Percentiles rank a stretch among this genome's conserved stretches.
phyloP scores from a whole-genome alignment of 1,140 invertebrate genomes.

The Penaeus indicus region DNA sequence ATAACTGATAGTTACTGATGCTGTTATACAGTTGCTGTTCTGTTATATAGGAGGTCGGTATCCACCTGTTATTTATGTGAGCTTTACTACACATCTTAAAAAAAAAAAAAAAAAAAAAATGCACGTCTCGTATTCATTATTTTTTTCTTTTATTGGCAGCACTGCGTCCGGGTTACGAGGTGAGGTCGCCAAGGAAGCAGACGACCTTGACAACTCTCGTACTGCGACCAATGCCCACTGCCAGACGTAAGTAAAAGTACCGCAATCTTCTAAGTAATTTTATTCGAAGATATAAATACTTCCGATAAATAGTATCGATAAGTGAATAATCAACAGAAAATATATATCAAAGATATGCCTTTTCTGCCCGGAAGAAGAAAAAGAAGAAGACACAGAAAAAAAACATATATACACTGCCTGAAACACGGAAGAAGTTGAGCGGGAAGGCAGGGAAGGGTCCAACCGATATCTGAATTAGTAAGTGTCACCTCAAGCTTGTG shows the following conservation, averaged over 20 bases:
- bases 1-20: no score
- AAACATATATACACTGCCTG: background rate
- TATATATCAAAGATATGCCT: background rate
- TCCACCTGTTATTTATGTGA: no score
- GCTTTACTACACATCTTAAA: no score
- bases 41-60: no score
- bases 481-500: conserved; percentile 25
- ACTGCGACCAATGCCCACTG: conserved; percentile 51
- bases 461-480: conserved; percentile 36
- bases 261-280: background rate
- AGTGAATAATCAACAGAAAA: background rate
- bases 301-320: no score
- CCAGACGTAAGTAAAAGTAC: conserved; percentile 24
- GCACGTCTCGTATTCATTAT: no score
- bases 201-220: conserved; percentile 55
- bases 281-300: no score
- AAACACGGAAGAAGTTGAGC: background rate
- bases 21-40: no score
- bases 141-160: conserved; percentile 16
- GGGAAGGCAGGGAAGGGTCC: conserved; percentile 1
- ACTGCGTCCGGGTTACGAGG: conserved; percentile 50
- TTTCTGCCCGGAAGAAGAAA: background rate
- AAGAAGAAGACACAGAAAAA: background rate
- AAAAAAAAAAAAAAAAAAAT: no score
- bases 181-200: conserved; percentile 47